Evolutionary conservation across 1,140 invertebrate genomes (phyloP), one percentile per base, ranked within the genome.

Genomic region (Oryctes rhinoceros): DNA sequence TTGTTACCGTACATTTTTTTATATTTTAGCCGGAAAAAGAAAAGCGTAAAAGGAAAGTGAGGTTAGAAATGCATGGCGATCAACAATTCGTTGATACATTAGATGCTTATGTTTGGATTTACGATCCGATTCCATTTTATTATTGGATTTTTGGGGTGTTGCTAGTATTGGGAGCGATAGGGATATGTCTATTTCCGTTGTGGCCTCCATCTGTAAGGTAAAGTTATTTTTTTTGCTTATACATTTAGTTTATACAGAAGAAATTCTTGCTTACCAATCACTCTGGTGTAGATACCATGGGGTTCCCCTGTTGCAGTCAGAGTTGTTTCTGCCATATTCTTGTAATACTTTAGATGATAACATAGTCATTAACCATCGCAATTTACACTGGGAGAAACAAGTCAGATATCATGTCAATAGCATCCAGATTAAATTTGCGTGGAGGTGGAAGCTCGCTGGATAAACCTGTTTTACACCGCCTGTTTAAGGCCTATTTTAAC

Each of bases 41-140:
- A 81, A 92, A 92, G 85, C 89, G 90, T 80, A 93, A 93, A 84
- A 90, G 92, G 81, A 93, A 93, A 88, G 92, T 93, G 24, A 94
- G 97, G 59, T 88, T 99, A 13, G 96, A 99, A 88, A 99, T 99
- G 97, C 97, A 98, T 89, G 92, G 97, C 84, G 95, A 98, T 82
- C 97, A 99, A 88, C 88, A 94, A 83, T 99, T 99, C 90, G 91
- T 97, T 4, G 98, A 99, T 89, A 95, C 94, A 53, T 91, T 94
- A 47, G 97, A 99, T 89, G 96, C 98, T 3, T 99, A 99, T 89
- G 98, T 99, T 15, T 99, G 99, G 99, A 95, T 99, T 79, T 99
- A 99, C 89, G 98, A 99, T 88, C 98, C 98, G 4, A 97, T 98
- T 84, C 97, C 98, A 10, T 92, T 97, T 80, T 96, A 97, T 89